Evolutionary conservation across 2,113 vertebrate species (phyloP), one percentile per base, ranked within the genome.

Genomic region (Hippocampus abdominalis): DNA sequence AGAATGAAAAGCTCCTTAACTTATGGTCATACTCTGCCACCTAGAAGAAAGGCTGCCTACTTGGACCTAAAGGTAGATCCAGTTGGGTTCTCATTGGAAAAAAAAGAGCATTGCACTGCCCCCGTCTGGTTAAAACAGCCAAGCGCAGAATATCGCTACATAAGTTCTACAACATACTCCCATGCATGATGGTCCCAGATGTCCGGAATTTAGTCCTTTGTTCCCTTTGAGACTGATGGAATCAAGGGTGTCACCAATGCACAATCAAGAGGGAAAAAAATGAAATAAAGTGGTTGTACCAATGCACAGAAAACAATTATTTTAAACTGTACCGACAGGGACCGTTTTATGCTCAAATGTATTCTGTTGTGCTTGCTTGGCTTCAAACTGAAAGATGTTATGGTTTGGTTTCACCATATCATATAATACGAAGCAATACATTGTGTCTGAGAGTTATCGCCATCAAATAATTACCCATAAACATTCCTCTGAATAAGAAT

Each of bases 31-130:
- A 4, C 13, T 16, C 44, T 49, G 12, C 54, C 54, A 56, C 54
- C 51, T n/a, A 54, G 9, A 8, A 54, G 8, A 54, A 32, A 60
- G 3, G 4, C 2, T 61, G 49, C 20, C 59, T 7, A 42, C 3
- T 9, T 25, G 44, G 23, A 64, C n/a, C 25, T 27, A n/a, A 15
- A 5, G 13, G 23, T 23, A 64, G 12, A 15, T 46, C 2, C n/a
- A 44, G n/a, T 25, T 3, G 2, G 13, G 7, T n/a, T 68, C 27
- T 62, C 32, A 23, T 54, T 12, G 6, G 10, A 68, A 20, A 13
- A 68, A 20, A 8, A 42, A 65, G 74, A 70, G 65, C 48, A 57
- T 65, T 69, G 29, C 56, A 75, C 84, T 81, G 83, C 83, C 83
- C 79, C 78, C 84, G 49, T 46, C 69, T 76, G 81, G 79, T 21